Conservation (phyloP, 2,797 vertebrate genomes). For the Sebastes goodei region DNA sequence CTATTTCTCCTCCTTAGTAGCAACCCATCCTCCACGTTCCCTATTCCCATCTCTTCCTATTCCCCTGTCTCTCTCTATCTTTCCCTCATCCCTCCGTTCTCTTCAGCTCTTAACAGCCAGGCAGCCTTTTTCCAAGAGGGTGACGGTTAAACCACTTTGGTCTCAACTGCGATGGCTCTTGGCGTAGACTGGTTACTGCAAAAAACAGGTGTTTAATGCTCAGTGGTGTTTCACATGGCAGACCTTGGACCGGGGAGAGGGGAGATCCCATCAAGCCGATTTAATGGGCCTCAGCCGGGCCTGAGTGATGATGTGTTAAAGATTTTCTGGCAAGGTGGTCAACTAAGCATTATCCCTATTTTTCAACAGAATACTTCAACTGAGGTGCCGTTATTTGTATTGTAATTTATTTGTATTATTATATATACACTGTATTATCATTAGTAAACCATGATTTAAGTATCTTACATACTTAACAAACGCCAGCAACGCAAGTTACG, state of each 20-base stretch:
- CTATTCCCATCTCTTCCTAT: slow-evolving; percentile 7
- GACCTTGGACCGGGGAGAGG: slow-evolving; percentile 27
- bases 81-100: not conserved
- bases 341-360: slow-evolving; percentile 53
- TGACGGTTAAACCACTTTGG: slow-evolving; percentile 14
- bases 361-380: slow-evolving; percentile 42
- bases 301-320: slow-evolving; percentile 74
- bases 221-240: slow-evolving; percentile 48
- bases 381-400: not conserved
- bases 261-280: slow-evolving; percentile 37
- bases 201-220: slow-evolving; percentile 75
- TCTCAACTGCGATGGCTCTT: slow-evolving; percentile 49
- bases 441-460: too few species aligned
- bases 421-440: too few species aligned
- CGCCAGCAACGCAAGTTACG: too few species aligned
- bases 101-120: slow-evolving; percentile 10
- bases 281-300: slow-evolving; percentile 34
- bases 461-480: too few species aligned
- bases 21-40: not conserved
- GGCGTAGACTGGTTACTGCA: slow-evolving; percentile 28
- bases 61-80: slow-evolving; percentile 4
- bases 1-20: slow-evolving; percentile 3
- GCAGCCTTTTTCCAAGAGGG: not conserved
- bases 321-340: slow-evolving; percentile 74
- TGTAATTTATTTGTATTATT: not conserved